Evolutionary conservation across 37 sponge, comb jelly and placozoan genomes (phyloP), one percentile per base, ranked within the genome.

Genomic region (Cladorhizidae sp.): DNA sequence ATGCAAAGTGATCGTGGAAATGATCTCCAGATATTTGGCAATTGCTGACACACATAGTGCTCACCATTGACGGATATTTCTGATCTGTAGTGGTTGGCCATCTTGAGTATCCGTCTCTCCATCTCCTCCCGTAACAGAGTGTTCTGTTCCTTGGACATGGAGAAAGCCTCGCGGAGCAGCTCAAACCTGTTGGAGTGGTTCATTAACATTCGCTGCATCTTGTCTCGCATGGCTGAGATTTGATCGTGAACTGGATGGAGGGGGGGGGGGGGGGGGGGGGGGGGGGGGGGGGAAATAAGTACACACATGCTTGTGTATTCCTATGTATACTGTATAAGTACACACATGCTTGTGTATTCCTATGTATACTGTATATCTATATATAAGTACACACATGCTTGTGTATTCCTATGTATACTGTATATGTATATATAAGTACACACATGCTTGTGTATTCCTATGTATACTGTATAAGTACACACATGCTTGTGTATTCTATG

Each of bases 91-190:
- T 83, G 83, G 29, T 72, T 32, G 21, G 62, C 83, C n/a, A 74
- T 20, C 12, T 86, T 26, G 6, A 83, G 70, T 22, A 91, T 86
- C 17, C 57, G 65, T 1, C 40, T 21, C 28, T 79, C 64, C 18
- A 83, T 83, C 32, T 87, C 73, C 0, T 74, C 70, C 15, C 69
- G 28, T 35, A 91, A 54, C 0, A 50, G 29, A 18, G 35, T 18
- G 52, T 91, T 55, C 8, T 87, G 84, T 32, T n/a, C 56, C 8
- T 70, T 23, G 2, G 57, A 38, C 1, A 83, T 76, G 9, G 67
- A 57, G 59, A 91, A 91, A 36, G 87, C 87, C 61, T 91, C 83
- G 32, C 84, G 79, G 1, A 88, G 57, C 12, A 71, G 59, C 8
- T 71, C 42, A 51, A 88, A 88, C 33, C 57, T 41, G 54, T 42